Base-by-base conservation (phyloP, 2,888 invertebrate species). In the Rhingia campestris region DNA sequence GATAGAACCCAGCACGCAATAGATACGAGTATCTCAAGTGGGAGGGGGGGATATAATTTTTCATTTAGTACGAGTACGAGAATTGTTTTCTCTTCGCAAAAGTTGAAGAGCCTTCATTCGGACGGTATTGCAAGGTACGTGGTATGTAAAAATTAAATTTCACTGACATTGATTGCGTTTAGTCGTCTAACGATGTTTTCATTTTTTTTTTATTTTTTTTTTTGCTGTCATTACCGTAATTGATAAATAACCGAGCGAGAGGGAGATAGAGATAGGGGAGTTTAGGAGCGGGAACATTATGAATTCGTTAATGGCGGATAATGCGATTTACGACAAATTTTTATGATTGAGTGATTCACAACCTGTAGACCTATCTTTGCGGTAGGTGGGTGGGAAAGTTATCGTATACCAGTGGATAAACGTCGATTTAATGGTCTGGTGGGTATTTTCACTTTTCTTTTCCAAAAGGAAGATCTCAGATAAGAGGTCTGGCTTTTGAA, bases 91-190 rank as follows among this genome's bases (percentile, higher is more conserved):
- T 79, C 79, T 54, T 30, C 22, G 41, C 45, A 10, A 41, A 54
- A 66, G 64, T 43, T 51, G 54, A 63, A 53, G 63, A 45, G 61
- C 61, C 74, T 35, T 9, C 37, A 10, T 30, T 45, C 22, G 22
- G 22, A 32, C 49, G 59, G 10, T 30, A 43, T 7, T 7, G 43
- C 22, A 30, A 14, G 70, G 74, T 64, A 74, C 64, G 84, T 70
- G 77, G 84, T 80, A 75, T 70, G 80, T 74, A 51, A 84, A 82
- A 84, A 84, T 84, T 80, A 84, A 84, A 84, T 84, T 84, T 84
- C 84, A 84, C 84, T 84, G 84, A 80, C 84, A 84, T 84, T 84
- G 84, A 84, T 84, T 84, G 69, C 79, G 58, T 80, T 84, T 64
- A 49, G 69, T 58, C 61, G 63, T 73, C 67, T 63, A 47, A 64